phyloP scores from a whole-genome alignment of 2,888 invertebrate genomes.

The Leptogaster cylindrica region DNA sequence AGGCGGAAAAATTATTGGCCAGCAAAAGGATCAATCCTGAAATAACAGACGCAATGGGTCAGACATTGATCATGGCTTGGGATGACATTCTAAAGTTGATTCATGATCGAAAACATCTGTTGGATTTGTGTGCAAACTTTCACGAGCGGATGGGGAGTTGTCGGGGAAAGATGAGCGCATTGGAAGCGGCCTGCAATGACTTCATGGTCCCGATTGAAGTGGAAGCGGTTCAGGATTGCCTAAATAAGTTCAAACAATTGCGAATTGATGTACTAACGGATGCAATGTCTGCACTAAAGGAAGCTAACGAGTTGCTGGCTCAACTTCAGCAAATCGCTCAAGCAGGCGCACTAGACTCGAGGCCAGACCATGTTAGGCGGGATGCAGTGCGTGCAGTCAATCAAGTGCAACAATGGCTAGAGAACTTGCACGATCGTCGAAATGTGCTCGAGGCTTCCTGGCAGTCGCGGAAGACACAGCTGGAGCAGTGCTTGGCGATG shows the following conservation, averaged over 20 bases:
- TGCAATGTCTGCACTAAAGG: slow-evolving; percentile 79
- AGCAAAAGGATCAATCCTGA: slow-evolving; percentile 77
- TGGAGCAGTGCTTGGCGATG: slow-evolving; percentile 79
- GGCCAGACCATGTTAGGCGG: slow-evolving; percentile 68
- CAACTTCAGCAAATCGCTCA: slow-evolving; percentile 76
- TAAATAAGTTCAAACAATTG: slow-evolving; percentile 75
- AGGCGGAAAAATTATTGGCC: slow-evolving; percentile 84
- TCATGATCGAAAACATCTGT: slow-evolving; percentile 76
- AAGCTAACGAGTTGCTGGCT: slow-evolving; percentile 77
- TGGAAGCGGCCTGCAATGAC: slow-evolving; percentile 74
- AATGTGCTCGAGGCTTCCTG: slow-evolving; percentile 73
- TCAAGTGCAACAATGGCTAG: slow-evolving; percentile 77
- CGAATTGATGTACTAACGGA: slow-evolving; percentile 75
- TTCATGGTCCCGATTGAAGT: slow-evolving; percentile 74
- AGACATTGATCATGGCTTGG: slow-evolving; percentile 78
- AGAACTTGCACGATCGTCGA: slow-evolving; percentile 76
- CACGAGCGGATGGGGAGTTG: slow-evolving; percentile 76
- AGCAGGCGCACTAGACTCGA: slow-evolving; percentile 77
- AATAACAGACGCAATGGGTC: slow-evolving; percentile 89
- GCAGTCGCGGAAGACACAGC: slow-evolving; percentile 72
- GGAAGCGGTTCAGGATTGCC: slow-evolving; percentile 72
- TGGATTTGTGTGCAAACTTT: slow-evolving; percentile 80
- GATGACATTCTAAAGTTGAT: slow-evolving; percentile 80
- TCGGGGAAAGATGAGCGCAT: slow-evolving; percentile 70
- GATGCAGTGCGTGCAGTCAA: slow-evolving; percentile 65